phyloP scores from a whole-genome alignment of 2,797 vertebrate genomes.

The Oceanodroma leucorhoa region DNA sequence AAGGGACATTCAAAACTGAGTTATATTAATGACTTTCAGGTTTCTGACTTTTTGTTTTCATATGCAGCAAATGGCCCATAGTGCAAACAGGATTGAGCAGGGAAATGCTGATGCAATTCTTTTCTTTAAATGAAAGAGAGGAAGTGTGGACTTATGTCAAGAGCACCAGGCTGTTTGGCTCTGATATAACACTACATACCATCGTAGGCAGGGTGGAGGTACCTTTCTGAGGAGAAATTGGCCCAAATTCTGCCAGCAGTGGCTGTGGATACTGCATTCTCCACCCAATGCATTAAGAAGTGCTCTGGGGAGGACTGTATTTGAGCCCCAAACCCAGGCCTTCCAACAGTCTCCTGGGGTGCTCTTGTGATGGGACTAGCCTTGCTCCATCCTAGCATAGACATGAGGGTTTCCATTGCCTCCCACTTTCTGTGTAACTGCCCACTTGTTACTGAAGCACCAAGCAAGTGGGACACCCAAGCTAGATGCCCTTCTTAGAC shows the following conservation, averaged over 20 bases:
- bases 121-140: not conserved
- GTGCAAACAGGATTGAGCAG: not conserved
- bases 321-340: no score
- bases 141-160: accelerated
- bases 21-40: not conserved
- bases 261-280: not conserved
- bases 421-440: not conserved
- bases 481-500: not conserved
- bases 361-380: not conserved
- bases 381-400: not conserved
- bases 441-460: not conserved
- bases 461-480: not conserved
- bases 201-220: not conserved
- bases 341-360: not conserved
- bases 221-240: not conserved
- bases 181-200: no score
- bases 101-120: not conserved
- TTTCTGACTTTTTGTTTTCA: not conserved
- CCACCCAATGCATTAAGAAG: not conserved
- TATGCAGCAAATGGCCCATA: not conserved
- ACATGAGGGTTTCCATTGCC: not conserved
- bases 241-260: not conserved
- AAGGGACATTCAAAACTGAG: not conserved
- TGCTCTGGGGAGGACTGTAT: no score
- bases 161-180: not conserved